Evolutionary conservation across 37 sponge, comb jelly and placozoan genomes (phyloP).

Genomic region (Halichondria panicea): DNA sequence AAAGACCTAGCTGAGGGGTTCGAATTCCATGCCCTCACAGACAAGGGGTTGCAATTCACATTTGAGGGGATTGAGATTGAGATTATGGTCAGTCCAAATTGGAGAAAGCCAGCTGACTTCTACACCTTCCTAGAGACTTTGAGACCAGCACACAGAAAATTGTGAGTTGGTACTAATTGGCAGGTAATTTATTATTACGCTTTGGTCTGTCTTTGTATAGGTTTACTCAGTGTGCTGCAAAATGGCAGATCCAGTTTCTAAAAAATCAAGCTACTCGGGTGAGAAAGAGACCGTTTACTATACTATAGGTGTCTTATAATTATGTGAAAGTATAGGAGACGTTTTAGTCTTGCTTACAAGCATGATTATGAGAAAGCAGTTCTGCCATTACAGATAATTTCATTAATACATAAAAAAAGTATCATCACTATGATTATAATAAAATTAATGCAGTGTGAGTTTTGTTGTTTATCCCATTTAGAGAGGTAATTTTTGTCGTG

Average conservation of each 20-base stretch:
- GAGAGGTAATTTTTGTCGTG: conserved; percentile 5
- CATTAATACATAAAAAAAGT: no score
- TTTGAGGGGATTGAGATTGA: conserved; percentile 47
- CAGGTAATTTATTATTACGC: no score
- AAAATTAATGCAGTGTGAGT: not conserved
- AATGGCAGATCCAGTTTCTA: conserved; percentile 69
- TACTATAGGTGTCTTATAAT: no score
- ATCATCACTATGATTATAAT: not conserved
- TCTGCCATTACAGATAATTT: no score
- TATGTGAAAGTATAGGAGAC: no score
- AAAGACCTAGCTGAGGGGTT: conserved; percentile 7
- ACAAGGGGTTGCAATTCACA: conserved; percentile 21
- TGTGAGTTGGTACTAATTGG: no score
- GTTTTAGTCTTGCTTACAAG: no score
- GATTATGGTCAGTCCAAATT: conserved; percentile 51
- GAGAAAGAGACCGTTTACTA: no score
- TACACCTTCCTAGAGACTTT: conserved; percentile 37
- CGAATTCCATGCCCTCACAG: not conserved
- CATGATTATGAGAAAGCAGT: not conserved
- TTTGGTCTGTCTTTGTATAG: no score
- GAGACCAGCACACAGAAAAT: conserved; percentile 7
- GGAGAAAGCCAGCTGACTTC: conserved; percentile 20
- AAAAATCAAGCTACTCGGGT: conserved; percentile 50
- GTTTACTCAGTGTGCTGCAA: conserved; percentile 37
- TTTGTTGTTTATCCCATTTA: not conserved